These are phyloP conservation scores for Pammene fasciana DNA, from an alignment of 2,888 invertebrate species.

Conservation along the genomic window DNA sequence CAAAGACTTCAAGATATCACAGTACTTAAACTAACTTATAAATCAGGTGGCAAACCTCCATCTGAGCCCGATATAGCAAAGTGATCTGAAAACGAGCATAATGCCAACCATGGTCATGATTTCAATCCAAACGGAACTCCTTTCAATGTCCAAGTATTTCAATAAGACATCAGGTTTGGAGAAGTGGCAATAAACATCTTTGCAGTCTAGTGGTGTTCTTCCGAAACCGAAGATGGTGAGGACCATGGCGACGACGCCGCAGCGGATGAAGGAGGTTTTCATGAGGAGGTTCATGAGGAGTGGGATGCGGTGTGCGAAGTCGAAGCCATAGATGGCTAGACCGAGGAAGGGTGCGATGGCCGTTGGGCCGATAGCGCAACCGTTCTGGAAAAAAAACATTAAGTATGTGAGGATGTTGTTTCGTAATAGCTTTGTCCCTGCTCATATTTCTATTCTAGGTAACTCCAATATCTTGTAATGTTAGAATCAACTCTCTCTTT, in stretches of 20 bases:
- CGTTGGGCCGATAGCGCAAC: slow-evolving; percentile 86
- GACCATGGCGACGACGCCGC: slow-evolving; percentile 85
- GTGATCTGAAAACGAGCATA: slow-evolving; percentile 81
- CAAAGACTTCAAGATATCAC: slow-evolving; percentile 46
- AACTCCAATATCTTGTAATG: too few relatives aligned
- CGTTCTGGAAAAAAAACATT: slow-evolving; percentile 80
- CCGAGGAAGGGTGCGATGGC: slow-evolving; percentile 87
- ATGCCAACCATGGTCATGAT: slow-evolving; percentile 78
- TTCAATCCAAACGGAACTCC: slow-evolving; percentile 83
- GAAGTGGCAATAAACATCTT: slow-evolving; percentile 86
- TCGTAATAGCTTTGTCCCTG: too few relatives aligned
- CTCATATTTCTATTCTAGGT: too few relatives aligned
- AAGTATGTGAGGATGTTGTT: too few relatives aligned
- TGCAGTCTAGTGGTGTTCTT: slow-evolving; percentile 81
- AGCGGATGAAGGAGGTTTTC: slow-evolving; percentile 86
- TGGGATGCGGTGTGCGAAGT: slow-evolving; percentile 86
- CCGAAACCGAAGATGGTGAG: slow-evolving; percentile 86
- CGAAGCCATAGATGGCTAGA: slow-evolving; percentile 87
- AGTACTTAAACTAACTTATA: slow-evolving; percentile 43
- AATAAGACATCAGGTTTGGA: slow-evolving; percentile 85
- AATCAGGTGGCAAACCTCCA: slow-evolving; percentile 79
- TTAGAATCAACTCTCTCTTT: too few relatives aligned
- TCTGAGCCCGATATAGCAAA: slow-evolving; percentile 83
- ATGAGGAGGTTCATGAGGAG: slow-evolving; percentile 84
- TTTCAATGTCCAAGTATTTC: slow-evolving; percentile 84